These are phyloP conservation scores for Pseudochirops corinnae DNA, from an alignment of 2,797 vertebrate species.

Conservation along the genomic window DNA sequence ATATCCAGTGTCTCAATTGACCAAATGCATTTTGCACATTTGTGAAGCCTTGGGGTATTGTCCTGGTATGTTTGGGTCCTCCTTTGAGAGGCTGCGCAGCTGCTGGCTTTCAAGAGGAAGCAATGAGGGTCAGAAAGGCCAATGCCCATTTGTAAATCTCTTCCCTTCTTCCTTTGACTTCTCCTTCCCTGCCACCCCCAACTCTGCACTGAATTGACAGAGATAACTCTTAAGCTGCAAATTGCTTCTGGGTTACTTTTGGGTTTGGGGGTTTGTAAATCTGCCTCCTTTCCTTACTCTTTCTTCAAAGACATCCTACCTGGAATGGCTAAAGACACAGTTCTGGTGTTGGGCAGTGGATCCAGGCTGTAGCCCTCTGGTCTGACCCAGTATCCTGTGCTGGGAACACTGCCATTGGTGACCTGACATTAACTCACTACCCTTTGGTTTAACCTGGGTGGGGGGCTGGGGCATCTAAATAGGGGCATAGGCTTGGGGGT, in stretches of 20 bases:
- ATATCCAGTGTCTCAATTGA: slow-evolving; percentile 90
- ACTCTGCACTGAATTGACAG: slow-evolving; percentile 77
- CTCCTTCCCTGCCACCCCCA: slow-evolving; percentile 73
- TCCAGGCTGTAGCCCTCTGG: slow-evolving; percentile 43
- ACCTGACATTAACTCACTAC: background rate
- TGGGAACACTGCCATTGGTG: background rate
- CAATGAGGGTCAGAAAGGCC: slow-evolving; percentile 75
- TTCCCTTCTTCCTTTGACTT: slow-evolving; percentile 77
- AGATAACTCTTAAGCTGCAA: slow-evolving; percentile 72
- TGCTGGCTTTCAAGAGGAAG: slow-evolving; percentile 82
- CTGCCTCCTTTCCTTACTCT: background rate
- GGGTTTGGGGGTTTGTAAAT: background rate
- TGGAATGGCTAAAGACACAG: background rate
- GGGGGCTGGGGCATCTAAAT: background rate
- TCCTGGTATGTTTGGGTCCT: slow-evolving; percentile 92
- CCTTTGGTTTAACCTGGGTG: background rate
- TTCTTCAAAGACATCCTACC: background rate
- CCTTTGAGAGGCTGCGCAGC: slow-evolving; percentile 84
- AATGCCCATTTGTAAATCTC: slow-evolving; percentile 62
- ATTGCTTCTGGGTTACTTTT: slow-evolving; percentile 26
- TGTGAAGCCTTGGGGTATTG: slow-evolving; percentile 89
- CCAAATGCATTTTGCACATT: slow-evolving; percentile 98
- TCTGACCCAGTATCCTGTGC: background rate
- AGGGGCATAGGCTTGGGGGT: background rate
- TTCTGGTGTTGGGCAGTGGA: background rate